phyloP scores from a whole-genome alignment of 2,113 vertebrate species.

The Gobius niger region DNA sequence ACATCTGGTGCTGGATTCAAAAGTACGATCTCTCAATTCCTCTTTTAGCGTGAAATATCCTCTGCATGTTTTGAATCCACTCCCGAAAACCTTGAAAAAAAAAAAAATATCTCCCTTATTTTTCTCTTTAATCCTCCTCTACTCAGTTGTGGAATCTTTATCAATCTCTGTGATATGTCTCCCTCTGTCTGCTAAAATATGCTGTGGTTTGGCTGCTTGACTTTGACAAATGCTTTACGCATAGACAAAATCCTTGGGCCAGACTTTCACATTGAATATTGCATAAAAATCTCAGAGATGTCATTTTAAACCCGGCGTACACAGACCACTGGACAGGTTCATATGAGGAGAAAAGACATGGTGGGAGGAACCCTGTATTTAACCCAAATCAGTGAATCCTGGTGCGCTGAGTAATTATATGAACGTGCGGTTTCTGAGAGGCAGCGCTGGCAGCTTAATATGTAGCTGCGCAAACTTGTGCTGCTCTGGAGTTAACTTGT shows the following conservation, averaged over 20 bases:
- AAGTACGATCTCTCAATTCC: too few relatives aligned
- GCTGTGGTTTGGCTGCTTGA: not conserved
- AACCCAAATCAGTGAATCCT: not conserved
- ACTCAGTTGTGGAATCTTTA: too few relatives aligned
- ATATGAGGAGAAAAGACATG: not conserved
- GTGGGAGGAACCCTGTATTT: slow-evolving; percentile 3
- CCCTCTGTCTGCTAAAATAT: not conserved
- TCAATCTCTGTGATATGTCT: not conserved
- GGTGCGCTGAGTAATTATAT: slow-evolving; percentile 1
- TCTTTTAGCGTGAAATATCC: too few relatives aligned
- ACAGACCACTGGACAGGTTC: not conserved
- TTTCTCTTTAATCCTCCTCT: too few relatives aligned
- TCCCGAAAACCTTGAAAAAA: too few relatives aligned
- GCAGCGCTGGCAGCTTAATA: slow-evolving; percentile 3
- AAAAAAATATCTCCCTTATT: too few relatives aligned
- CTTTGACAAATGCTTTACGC: not conserved
- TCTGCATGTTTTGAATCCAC: too few relatives aligned
- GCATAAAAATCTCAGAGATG: not conserved
- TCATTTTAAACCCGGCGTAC: not conserved
- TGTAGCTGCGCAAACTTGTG: not conserved
- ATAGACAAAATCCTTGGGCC: not conserved
- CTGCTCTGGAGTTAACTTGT: not conserved
- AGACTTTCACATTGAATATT: not conserved
- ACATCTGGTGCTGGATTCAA: too few relatives aligned
- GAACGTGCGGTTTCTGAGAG: not conserved